Evolutionary conservation across 2,797 vertebrate genomes (phyloP).

Genomic region (Cuculus canorus): DNA sequence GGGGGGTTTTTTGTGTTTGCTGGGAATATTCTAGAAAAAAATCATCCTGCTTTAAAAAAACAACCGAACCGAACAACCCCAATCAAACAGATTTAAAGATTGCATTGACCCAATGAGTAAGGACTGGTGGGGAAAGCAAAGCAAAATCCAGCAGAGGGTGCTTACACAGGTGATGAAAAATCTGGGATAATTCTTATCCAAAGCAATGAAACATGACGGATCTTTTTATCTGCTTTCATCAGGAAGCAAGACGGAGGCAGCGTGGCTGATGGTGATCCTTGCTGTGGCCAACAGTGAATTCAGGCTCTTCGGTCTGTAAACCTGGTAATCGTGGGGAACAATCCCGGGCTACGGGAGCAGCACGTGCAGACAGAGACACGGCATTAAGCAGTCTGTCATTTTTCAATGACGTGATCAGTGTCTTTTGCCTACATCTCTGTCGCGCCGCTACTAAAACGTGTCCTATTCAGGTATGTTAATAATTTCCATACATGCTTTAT

Average conservation of each 20-base stretch:
- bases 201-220: neutral
- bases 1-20: neutral
- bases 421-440: constrained; percentile 50
- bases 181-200: neutral
- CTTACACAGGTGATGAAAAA: neutral
- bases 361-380: constrained; percentile 80
- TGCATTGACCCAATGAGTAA: neutral
- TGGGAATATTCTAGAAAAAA: neutral
- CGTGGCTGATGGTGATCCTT: neutral
- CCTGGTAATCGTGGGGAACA: constrained; percentile 48
- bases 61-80: neutral
- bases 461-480: constrained; percentile 34
- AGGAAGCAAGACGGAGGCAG: neutral
- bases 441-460: constrained; percentile 63
- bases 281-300: neutral
- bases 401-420: constrained; percentile 64
- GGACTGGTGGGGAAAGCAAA: neutral
- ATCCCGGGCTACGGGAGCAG: constrained; percentile 70
- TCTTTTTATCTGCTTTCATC: neutral
- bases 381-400: constrained; percentile 72
- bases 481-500: constrained; percentile 13
- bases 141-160: neutral
- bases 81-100: neutral
- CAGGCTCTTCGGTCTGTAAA: neutral
- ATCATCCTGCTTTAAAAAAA: neutral